phyloP scores from a whole-genome alignment of 2,888 invertebrate genomes.

The Hydrotaea diabolus region DNA sequence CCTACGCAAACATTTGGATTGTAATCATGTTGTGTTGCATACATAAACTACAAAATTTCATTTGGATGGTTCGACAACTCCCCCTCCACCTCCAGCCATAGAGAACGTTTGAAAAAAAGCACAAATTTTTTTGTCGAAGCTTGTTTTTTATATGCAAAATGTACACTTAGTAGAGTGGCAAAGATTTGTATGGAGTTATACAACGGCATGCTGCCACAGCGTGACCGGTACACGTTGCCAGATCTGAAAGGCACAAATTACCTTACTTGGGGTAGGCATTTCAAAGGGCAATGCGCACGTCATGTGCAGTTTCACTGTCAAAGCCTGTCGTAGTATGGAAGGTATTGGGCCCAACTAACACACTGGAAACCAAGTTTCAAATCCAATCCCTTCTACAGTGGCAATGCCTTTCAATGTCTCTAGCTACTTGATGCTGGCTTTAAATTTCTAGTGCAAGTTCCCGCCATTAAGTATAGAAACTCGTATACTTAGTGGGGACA shows the following conservation, averaged over 20 bases:
- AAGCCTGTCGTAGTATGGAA: too few relatives aligned
- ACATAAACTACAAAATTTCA: constrained; percentile 24
- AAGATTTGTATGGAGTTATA: not conserved
- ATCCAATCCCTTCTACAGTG: too few relatives aligned
- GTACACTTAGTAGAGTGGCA: not conserved
- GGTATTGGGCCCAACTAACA: too few relatives aligned
- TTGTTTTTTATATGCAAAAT: not conserved
- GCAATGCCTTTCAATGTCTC: too few relatives aligned
- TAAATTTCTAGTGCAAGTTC: too few relatives aligned
- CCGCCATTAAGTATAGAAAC: too few relatives aligned
- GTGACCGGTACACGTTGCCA: not conserved
- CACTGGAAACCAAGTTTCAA: too few relatives aligned
- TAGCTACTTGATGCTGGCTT: too few relatives aligned
- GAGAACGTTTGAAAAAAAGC: not conserved
- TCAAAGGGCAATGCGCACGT: too few relatives aligned
- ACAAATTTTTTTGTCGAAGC: not conserved
- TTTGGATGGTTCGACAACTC: not conserved
- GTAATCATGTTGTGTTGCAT: constrained; percentile 22
- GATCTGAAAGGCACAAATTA: not conserved
- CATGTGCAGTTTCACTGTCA: too few relatives aligned
- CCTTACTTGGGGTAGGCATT: too few relatives aligned
- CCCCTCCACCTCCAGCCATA: not conserved
- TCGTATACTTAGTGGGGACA: too few relatives aligned
- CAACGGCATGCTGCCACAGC: not conserved
- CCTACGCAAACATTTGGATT: constrained; percentile 26